A percentile compares a stretch with the other conserved stretches of the same genome.
These are phyloP conservation scores for Marmota monax DNA, from an alignment of 2,113 vertebrate species.

Conservation along the genomic window DNA sequence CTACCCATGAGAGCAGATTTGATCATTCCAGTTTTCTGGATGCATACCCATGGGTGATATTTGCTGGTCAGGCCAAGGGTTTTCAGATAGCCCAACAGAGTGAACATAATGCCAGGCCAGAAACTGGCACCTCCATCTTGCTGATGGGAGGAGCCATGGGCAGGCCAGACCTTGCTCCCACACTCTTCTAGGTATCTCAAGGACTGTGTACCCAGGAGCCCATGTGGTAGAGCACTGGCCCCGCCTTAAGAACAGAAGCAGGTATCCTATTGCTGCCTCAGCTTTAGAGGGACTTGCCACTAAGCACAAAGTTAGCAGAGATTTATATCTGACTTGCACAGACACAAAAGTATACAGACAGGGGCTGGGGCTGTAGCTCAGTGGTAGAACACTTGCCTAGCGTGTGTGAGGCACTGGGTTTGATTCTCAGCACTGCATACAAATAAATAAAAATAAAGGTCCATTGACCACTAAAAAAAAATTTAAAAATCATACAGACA, in stretches of 20 bases:
- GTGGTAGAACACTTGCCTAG: too few relatives aligned
- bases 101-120: background rate
- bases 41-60: background rate
- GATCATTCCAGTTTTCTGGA: conserved; percentile 10
- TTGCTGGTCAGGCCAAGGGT: conserved; percentile 7
- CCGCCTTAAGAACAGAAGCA: conserved; percentile 13
- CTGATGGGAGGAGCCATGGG: conserved; percentile 13
- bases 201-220: background rate
- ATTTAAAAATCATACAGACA: background rate
- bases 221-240: conserved; percentile 57
- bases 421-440: too few relatives aligned
- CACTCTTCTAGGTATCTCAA: background rate
- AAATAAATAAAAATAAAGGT: too few relatives aligned
- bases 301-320: conserved; percentile 3
- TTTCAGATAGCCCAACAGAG: background rate
- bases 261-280: background rate
- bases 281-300: background rate
- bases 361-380: too few relatives aligned
- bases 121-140: background rate
- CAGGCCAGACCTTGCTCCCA: conserved; percentile 58
- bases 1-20: background rate
- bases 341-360: background rate
- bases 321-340: background rate
- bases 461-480: too few relatives aligned
- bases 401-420: too few relatives aligned